These are phyloP conservation scores for Sycobia sp. DNA, from an alignment of 1,140 invertebrate species.

Conservation along the genomic window DNA sequence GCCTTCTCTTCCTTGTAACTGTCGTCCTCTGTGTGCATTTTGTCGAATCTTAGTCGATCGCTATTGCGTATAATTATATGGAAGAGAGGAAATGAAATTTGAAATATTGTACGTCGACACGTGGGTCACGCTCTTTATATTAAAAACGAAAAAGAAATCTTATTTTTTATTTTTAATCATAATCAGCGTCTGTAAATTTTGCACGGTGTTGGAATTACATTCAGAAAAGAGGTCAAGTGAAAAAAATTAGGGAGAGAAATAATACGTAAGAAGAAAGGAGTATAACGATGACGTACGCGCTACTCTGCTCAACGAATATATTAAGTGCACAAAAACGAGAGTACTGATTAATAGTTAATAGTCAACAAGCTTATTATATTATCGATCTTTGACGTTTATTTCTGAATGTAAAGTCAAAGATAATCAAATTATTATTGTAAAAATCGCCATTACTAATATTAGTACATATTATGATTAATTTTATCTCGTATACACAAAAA, in stretches of 20 bases:
- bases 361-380: background rate
- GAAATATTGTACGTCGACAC: slow-evolving; percentile 22
- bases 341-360: background rate
- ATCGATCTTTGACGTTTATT: background rate
- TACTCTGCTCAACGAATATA: slow-evolving; percentile 10
- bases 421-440: slow-evolving; percentile 34
- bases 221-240: slow-evolving; percentile 18
- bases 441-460: slow-evolving; percentile 34
- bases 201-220: slow-evolving; percentile 29
- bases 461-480: slow-evolving; percentile 34
- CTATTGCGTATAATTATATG: slow-evolving; percentile 2
- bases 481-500: slow-evolving; percentile 24
- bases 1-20: slow-evolving; percentile 4
- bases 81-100: background rate
- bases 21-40: slow-evolving; percentile 9
- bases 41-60: slow-evolving; percentile 28
- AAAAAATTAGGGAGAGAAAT: background rate
- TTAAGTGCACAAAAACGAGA: slow-evolving; percentile 21
- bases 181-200: slow-evolving; percentile 34
- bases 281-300: slow-evolving; percentile 3
- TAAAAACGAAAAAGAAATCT: too few species aligned
- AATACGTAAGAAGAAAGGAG: background rate
- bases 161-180: slow-evolving; percentile 29
- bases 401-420: slow-evolving; percentile 32
- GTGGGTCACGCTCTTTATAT: slow-evolving; percentile 17